Evolutionary conservation across 1,140 invertebrate genomes (phyloP).

Genomic region (Caenorhabditis latens): DNA sequence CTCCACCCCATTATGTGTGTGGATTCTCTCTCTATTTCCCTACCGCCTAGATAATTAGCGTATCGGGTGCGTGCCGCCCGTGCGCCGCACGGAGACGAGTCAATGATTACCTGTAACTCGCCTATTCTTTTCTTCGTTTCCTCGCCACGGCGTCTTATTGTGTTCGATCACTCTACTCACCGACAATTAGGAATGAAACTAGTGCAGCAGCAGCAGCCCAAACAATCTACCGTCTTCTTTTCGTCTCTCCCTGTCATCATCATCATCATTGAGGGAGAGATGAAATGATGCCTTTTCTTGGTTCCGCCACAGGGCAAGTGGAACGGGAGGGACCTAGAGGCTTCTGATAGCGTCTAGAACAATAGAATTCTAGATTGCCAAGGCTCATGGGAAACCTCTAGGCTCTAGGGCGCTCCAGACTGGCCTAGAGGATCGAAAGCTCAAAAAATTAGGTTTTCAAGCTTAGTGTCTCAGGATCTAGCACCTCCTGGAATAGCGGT

Average conservation of each 20-base stretch:
- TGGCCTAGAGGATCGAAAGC: too few relatives aligned
- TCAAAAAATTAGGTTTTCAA: too few relatives aligned
- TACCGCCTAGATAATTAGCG: constrained; percentile 45
- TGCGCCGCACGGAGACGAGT: neutral
- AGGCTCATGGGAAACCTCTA: neutral
- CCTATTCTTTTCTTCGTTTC: neutral
- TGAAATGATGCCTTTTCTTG: neutral
- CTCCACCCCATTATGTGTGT: constrained; percentile 15
- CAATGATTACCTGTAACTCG: constrained; percentile 56
- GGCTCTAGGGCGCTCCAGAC: too few relatives aligned
- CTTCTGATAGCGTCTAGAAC: neutral
- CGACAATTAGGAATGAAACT: constrained; percentile 51
- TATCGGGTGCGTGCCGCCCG: neutral
- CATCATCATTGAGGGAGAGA: neutral
- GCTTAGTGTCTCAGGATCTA: too few relatives aligned
- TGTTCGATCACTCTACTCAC: neutral
- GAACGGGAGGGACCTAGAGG: neutral
- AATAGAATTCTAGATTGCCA: too few relatives aligned
- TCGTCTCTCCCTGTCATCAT: constrained; percentile 43
- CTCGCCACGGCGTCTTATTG: neutral
- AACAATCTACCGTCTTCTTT: constrained; percentile 5
- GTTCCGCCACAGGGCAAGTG: neutral
- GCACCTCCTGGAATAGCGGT: too few relatives aligned
- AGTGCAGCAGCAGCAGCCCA: constrained; percentile 13
- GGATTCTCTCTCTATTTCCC: neutral